These are phyloP conservation scores for Cotesia chilonis DNA, from an alignment of 1,140 invertebrate genomes.

Conservation along the genomic window DNA sequence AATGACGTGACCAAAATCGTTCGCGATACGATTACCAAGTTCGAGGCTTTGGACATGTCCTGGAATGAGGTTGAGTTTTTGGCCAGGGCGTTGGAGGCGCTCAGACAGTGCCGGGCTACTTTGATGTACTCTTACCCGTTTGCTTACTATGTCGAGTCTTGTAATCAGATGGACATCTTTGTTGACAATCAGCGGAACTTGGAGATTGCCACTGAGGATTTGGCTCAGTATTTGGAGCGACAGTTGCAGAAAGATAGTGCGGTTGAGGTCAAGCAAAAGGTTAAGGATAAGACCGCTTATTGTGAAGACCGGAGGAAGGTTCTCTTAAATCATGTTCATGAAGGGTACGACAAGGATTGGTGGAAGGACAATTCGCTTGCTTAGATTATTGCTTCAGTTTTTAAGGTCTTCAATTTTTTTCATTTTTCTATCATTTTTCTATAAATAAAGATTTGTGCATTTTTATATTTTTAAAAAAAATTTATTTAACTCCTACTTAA, in stretches of 20 bases:
- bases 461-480: too few species aligned
- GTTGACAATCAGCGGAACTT: conserved; percentile 99
- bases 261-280: conserved; percentile 99
- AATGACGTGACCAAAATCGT: too few species aligned
- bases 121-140: conserved; percentile 99
- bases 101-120: conserved; percentile 96
- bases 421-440: too few species aligned
- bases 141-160: conserved; percentile 97
- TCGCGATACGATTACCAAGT: too few species aligned
- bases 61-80: conserved; percentile 83
- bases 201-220: conserved; percentile 94
- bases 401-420: too few species aligned
- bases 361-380: conserved; percentile 81
- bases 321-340: conserved; percentile 94
- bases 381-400: too few species aligned
- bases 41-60: too few species aligned
- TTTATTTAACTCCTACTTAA: too few species aligned
- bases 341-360: conserved; percentile 98
- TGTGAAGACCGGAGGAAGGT: conserved; percentile 96
- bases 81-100: conserved; percentile 96
- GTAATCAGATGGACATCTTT: conserved; percentile 99
- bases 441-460: too few species aligned
- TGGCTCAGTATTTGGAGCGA: conserved; percentile 97
- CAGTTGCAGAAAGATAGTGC: conserved; percentile 97
- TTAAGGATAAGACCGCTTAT: conserved; percentile 99